Base-by-base conservation (phyloP, 2,113 vertebrate species). In the Nansenia antarctica region DNA sequence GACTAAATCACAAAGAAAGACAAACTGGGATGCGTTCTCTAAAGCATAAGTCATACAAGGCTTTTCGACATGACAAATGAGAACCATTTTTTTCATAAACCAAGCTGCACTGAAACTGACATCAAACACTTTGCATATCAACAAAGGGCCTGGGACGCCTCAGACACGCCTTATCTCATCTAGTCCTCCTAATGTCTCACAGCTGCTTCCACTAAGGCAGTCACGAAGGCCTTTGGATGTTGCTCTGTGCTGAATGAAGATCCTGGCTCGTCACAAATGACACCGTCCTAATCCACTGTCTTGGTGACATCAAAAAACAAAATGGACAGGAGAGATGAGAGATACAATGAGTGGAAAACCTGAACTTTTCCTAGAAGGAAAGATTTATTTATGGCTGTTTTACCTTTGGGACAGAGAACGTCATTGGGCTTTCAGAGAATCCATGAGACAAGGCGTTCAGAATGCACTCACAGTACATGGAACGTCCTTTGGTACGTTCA, bases 91-190 rank as follows among this genome's bases (percentile, higher is more conserved):
- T 47, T 26, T 29, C 30, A 35, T 49, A 39, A 66, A 39, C 45
- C 54, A 35, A 45, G 27, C 62, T 66, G 54, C 61, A 18, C 62
- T 45, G 26, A 18, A 57, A 32, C 62, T 58, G 61, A 72, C 52
- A 65, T 66, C 62, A 73, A 65, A 73, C 63, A 60, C 39, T 62
- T 12, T 73, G 57, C 42, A 53, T 67, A 67, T 67, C 55, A 67
- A 67, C 55, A 66, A 35, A 34, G 29, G 31, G 63, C 64, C 64
- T 67, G 64, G 71, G 37, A 61, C 22, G n/a, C 61, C 59, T 61
- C 71, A 61, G 71, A 53, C 70, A 60, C 64, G 54, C 71, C 54
- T 73, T 73, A 67, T 73, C 63, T 61, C 62, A 66, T 67, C 63
- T 57, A 15, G 29, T 67, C 39, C 24, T 8, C 52, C 34, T 53